Base-by-base conservation (phyloP, 2,113 vertebrate genomes). In the Cottus gobio region DNA sequence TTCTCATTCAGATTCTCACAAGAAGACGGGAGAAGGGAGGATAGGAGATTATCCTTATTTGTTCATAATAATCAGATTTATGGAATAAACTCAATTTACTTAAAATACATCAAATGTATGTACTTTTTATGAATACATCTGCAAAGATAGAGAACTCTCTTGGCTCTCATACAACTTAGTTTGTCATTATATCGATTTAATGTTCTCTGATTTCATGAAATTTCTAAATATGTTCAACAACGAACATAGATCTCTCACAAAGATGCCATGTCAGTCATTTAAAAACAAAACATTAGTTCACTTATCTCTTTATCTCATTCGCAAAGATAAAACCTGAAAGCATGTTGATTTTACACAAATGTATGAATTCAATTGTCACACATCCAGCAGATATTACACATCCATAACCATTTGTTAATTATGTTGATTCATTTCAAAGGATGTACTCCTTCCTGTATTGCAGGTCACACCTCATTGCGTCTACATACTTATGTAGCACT, bases 361-460 rank as follows among this genome's bases (percentile, higher is more conserved):
- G 12, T 18, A 18, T 3, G 5, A 18, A 18, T 46, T 48, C 5
- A 48, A 20, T 18, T 5, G 34, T n/a, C 39, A 9, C 28, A 30
- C 28, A 71, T 15, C 30, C 60, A 52, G 74, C 80, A 48, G 42
- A 30, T 13, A 15, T 71, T 8, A 48, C 48, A 39, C 42, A 15
- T 70, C 20, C 20, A 58, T 11, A 42, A 30, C 28, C 13, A 2
- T 31, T 44, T 20, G 5, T 20, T 31, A 2, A 3, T 44, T 16
- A 4, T 37, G 30, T 48, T 5, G 46, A 76, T 58, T 7, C 48
- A 66, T 74, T 52, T 42, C 60, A 52, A 10, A 31, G 7, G 2
- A 37, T 24, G 22, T 13, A 4, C 36, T 24, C 18, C 24, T 79
- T 46, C 31, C 13, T 60, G 16, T 37, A 5, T 15, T 39, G 54